Evolutionary conservation across 2,797 vertebrate genomes (phyloP).

Genomic region (Pterois miles): DNA sequence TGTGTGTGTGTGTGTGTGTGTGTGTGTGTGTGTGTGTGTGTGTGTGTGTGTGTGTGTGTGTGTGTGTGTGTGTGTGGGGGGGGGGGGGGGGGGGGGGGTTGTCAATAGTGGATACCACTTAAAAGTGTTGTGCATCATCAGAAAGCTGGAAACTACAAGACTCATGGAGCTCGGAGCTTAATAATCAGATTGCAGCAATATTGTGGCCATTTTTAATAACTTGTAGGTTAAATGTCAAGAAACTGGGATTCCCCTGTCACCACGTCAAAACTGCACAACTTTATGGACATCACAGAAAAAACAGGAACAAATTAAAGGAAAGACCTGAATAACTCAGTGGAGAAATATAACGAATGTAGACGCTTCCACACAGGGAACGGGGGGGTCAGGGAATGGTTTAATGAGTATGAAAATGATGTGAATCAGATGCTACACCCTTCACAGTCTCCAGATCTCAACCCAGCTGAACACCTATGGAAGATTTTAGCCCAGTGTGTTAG

Average conservation of each 20-base stretch:
- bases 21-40: too few relatives aligned
- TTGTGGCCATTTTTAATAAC: conserved; percentile 8
- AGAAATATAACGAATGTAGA: background rate
- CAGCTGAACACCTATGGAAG: background rate
- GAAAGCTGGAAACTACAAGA: conserved; percentile 44
- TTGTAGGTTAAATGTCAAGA: conserved; percentile 19
- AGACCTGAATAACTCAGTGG: background rate
- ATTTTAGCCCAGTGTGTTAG: background rate
- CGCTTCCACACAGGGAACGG: background rate
- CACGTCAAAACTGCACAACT: background rate
- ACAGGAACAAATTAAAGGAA: background rate
- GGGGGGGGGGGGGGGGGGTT: background rate
- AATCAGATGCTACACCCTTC: background rate
- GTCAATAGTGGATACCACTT: conserved; percentile 65
- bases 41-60: too few relatives aligned
- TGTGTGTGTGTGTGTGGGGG: too few relatives aligned
- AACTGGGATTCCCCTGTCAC: conserved; percentile 26
- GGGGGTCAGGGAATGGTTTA: background rate
- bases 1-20: too few relatives aligned
- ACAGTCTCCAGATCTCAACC: background rate
- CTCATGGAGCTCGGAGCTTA: conserved; percentile 29
- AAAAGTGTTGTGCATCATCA: conserved; percentile 54
- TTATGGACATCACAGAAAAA: background rate
- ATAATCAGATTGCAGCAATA: conserved; percentile 10
- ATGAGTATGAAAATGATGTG: background rate